Evolutionary conservation across 2,888 invertebrate genomes (phyloP), one percentile per base, ranked within the genome.

Genomic region (Idaea aversata): DNA sequence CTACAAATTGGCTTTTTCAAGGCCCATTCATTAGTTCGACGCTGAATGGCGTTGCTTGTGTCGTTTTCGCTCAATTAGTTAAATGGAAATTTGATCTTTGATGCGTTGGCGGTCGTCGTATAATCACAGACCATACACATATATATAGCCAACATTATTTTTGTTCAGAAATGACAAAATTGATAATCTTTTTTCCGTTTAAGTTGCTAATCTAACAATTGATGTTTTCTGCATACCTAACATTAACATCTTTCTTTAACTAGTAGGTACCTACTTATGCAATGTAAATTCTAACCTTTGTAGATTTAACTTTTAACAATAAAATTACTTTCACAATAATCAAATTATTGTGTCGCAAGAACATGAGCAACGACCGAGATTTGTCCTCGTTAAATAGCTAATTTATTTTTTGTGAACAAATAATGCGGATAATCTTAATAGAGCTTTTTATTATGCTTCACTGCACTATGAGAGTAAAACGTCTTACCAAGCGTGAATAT

Each of bases 61-160:
- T 90, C 88, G 90, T 91, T 91, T 93, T 91, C 90, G 92, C 90
- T 89, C 91, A 90, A 92, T 93, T 92, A 90, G 91, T 88, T 92
- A 91, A 92, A 91, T 87, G 91, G 88, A 88, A 85, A 91, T 85
- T 87, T 76, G 86, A 85, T 80, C 77, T 78, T 76, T 74, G 77
- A 69, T 70, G 64, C 68, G 68, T 69, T 58, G 59, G 61, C 63
- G 63, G 59, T 63, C 61, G 15, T 58, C 25, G 3, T 7, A 47
- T 47, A 47, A 47, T 64, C 59, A 25, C 47, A 57, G 57, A 59
- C 36, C 57, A 25, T 25, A 25, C 25, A 25, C 25, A 25, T 25
- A 25, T 25, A 25, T 25, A 25, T 25, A 25, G 25, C 25, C 25
- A 25, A 25, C 25, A 25, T 25, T 25, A 25, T 1, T 25, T 25